A percentile compares a stretch with the other conserved stretches of the same genome.
Conservation (phyloP, 2,888 invertebrate species). For the Bruchidius siliquastri region DNA sequence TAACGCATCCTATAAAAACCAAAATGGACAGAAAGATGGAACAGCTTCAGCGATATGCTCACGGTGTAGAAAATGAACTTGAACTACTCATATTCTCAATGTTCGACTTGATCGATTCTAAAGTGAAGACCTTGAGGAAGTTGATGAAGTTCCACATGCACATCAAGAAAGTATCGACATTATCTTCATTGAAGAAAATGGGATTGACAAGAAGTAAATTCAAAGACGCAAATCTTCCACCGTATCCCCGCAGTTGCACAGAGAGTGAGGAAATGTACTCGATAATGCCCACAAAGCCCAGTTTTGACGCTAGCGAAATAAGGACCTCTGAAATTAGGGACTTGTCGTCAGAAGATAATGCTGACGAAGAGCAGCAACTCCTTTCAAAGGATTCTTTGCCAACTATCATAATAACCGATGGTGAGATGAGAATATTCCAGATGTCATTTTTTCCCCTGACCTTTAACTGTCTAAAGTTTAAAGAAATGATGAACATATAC, state of each 20-base stretch:
- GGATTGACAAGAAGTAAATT: not conserved
- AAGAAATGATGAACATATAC: too few relatives aligned
- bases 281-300: not conserved
- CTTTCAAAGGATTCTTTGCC: not conserved
- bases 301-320: not conserved
- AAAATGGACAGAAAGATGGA: constrained; percentile 16
- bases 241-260: not conserved
- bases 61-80: constrained; percentile 21
- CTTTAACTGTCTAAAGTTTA: too few relatives aligned
- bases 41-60: constrained; percentile 20
- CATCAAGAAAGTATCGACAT: constrained; percentile 14
- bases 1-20: not conserved
- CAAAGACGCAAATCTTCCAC: not conserved
- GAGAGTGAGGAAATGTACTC: not conserved
- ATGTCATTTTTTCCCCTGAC: too few relatives aligned
- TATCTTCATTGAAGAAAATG: not conserved
- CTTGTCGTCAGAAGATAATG: not conserved
- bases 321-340: not conserved
- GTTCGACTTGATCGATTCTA: constrained; percentile 22
- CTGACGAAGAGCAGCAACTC: not conserved
- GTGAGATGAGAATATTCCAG: not conserved
- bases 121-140: constrained; percentile 19
- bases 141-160: constrained; percentile 22
- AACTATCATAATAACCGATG: not conserved
- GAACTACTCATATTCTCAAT: constrained; percentile 19